These are phyloP conservation scores for Caenorhabditis sp. DNA, from an alignment of 2,888 invertebrate genomes.

Conservation along the genomic window DNA sequence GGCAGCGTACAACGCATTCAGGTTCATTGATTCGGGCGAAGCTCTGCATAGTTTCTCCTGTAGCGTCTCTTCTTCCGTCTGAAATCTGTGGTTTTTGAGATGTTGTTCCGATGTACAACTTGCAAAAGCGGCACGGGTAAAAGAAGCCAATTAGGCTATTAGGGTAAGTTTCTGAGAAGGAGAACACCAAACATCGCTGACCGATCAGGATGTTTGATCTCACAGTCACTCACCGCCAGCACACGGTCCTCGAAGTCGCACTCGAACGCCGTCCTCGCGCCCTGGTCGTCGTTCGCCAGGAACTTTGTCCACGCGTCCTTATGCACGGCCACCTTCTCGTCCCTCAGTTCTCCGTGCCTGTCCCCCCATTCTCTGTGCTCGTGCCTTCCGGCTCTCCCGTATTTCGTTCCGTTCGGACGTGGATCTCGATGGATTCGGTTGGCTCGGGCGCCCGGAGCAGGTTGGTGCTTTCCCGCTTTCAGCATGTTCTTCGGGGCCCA, in stretches of 20 bases:
- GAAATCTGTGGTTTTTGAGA: slow-evolving; percentile 22
- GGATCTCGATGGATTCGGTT: slow-evolving; percentile 73
- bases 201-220: no score
- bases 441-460: slow-evolving; percentile 75
- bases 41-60: slow-evolving; percentile 61
- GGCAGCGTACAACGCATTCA: slow-evolving; percentile 65
- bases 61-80: slow-evolving; percentile 69
- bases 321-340: slow-evolving; percentile 77
- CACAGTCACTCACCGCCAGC: slow-evolving; percentile 61
- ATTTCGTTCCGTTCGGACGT: slow-evolving; percentile 68
- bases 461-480: slow-evolving; percentile 74
- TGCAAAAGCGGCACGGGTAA: neutral
- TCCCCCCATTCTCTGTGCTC: slow-evolving; percentile 78
- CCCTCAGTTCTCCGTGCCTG: slow-evolving; percentile 75
- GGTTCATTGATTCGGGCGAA: slow-evolving; percentile 62
- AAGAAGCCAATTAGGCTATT: slow-evolving; percentile 13
- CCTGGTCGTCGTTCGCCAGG: slow-evolving; percentile 72
- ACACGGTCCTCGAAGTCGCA: slow-evolving; percentile 73
- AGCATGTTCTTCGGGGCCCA: slow-evolving; percentile 78
- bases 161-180: neutral
- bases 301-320: slow-evolving; percentile 78
- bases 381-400: slow-evolving; percentile 76
- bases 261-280: slow-evolving; percentile 69
- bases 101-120: neutral
- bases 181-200: neutral